Base-by-base conservation (phyloP, 2,797 vertebrate genomes). In the Triplophysa yarkandensis region DNA sequence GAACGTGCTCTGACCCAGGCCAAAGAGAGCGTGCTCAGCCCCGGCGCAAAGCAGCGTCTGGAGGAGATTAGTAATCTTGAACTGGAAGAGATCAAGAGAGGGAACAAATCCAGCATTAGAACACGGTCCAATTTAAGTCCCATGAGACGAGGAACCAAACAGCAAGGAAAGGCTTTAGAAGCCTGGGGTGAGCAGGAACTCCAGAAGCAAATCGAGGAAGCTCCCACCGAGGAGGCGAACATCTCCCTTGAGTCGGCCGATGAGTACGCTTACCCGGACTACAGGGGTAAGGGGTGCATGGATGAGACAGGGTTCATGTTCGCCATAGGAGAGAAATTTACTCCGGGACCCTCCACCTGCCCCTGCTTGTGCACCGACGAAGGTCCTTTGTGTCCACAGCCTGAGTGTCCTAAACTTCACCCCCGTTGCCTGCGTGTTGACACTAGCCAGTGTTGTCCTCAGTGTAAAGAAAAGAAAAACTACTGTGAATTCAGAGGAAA, bases 331-430 rank as follows among this genome's bases (percentile, higher is more conserved):
- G 97, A 99, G 84, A 92, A 96, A 89, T 98, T 99, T 67, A 94
- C 95, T 0, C 98, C 98, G 0, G 98, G 98, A 48, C 95, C 97
- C 0, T 97, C 98, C 0, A 94, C 95, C 6, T 99, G 98, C 86
- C 98, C 98, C 7, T 99, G 98, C 84, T 91, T 98, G 69, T 99
- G 98, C 88, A 99, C 98, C 0, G 97, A 98, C n/a, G 98, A 99
- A 84, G 98, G 98, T 1, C 98, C 98, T 0, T 86, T 98, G 71
- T 98, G 98, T 83, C 88, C 93, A 77, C 94, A 97, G 84, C 98
- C 97, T 0, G 96, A 98, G 84, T 99, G 98, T 85, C 98, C 98
- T 46, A 92, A 93, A 82, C 92, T 99, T 71, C 97, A 97, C 85
- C 96, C 96, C 23, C 96, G 98, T 57, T 99, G 98, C 83, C 90